phyloP scores from a whole-genome alignment of 2,113 vertebrate genomes.

The Vidua chalybeata region DNA sequence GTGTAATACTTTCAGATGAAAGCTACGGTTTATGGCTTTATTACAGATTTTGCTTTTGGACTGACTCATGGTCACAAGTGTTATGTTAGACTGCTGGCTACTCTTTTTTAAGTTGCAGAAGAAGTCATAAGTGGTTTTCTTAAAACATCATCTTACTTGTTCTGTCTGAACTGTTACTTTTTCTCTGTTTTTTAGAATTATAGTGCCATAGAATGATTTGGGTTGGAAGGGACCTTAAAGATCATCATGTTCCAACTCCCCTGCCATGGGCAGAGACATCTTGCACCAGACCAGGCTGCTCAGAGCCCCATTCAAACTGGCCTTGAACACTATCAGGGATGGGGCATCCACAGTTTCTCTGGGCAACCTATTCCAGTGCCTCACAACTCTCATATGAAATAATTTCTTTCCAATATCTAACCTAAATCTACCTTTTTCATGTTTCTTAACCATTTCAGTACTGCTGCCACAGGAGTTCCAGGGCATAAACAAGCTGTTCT shows the following conservation, averaged over 20 bases:
- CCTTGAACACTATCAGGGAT: neutral
- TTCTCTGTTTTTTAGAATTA: neutral
- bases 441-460: neutral
- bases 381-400: neutral
- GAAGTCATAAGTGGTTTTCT: slow-evolving; percentile 25
- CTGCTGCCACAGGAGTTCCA: neutral
- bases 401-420: neutral
- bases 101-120: neutral
- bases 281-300: neutral
- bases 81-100: neutral
- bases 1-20: slow-evolving; percentile 41
- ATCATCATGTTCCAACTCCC: neutral
- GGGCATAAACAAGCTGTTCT: neutral
- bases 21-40: slow-evolving; percentile 24
- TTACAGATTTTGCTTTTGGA: slow-evolving; percentile 35
- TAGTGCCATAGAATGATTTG: neutral
- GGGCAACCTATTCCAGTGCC: neutral
- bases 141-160: neutral
- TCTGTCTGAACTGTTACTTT: neutral
- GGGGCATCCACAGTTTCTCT: neutral
- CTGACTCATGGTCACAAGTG: slow-evolving; percentile 53
- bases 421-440: neutral
- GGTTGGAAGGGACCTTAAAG: neutral
- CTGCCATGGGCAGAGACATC: neutral
- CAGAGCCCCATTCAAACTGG: neutral